phyloP scores from a whole-genome alignment of 2,113 vertebrate species.

The Equus quagga region DNA sequence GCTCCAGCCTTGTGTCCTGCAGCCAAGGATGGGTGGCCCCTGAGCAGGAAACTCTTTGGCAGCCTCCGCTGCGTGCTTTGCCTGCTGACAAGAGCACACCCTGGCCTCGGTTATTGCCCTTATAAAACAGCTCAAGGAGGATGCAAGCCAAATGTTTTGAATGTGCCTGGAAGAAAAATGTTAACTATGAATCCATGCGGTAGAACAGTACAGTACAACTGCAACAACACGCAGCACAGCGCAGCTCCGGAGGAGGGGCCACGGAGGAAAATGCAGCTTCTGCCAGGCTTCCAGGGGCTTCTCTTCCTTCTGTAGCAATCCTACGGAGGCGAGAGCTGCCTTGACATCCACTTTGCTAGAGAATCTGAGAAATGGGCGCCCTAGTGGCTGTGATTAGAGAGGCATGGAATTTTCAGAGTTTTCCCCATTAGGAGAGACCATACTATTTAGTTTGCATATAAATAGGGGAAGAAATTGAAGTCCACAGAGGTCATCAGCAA shows the following conservation, averaged over 20 bases:
- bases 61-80: slow-evolving; percentile 71
- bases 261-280: neutral
- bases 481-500: neutral
- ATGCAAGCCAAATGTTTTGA: slow-evolving; percentile 75
- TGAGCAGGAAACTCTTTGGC: slow-evolving; percentile 80
- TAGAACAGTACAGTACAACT: slow-evolving; percentile 54
- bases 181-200: slow-evolving; percentile 67
- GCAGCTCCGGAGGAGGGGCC: neutral
- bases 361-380: slow-evolving; percentile 17
- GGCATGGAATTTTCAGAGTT: neutral
- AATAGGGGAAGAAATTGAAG: neutral
- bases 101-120: slow-evolving; percentile 80
- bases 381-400: neutral
- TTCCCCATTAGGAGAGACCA: neutral
- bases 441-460: neutral
- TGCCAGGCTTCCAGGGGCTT: neutral
- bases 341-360: neutral
- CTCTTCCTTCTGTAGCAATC: neutral
- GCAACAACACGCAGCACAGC: slow-evolving; percentile 4
- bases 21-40: slow-evolving; percentile 82
- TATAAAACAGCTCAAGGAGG: slow-evolving; percentile 80
- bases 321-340: fast-evolving
- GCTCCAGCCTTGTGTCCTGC: slow-evolving; percentile 67
- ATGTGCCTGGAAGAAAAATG: slow-evolving; percentile 81
- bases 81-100: slow-evolving; percentile 82